These are phyloP conservation scores for Diachrysia chrysitis DNA, from an alignment of 2,888 invertebrate species.

Conservation along the genomic window DNA sequence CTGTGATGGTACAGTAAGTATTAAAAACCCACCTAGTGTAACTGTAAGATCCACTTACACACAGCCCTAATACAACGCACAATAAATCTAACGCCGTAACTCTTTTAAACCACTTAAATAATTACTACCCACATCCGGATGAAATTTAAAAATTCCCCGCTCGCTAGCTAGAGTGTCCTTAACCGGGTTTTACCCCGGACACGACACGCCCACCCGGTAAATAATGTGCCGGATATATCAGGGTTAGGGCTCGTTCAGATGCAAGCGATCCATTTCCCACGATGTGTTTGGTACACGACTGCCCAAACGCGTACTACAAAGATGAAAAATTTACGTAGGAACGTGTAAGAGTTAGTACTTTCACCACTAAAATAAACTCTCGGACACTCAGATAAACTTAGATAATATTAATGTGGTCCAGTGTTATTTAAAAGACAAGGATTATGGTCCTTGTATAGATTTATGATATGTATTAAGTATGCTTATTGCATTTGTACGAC, in stretches of 20 bases:
- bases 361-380: too few relatives aligned
- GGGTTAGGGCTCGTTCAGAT: slow-evolving; percentile 7
- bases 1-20: background rate
- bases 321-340: too few relatives aligned
- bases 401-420: too few relatives aligned
- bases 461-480: too few relatives aligned
- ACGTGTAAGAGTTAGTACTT: too few relatives aligned
- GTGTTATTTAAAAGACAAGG: too few relatives aligned
- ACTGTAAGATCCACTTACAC: background rate
- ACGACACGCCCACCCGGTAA: slow-evolving; percentile 19
- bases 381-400: too few relatives aligned
- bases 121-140: slow-evolving; percentile 35
- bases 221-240: slow-evolving; percentile 27
- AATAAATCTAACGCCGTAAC: slow-evolving; percentile 29
- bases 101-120: slow-evolving; percentile 42
- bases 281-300: background rate
- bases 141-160: slow-evolving; percentile 27
- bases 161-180: slow-evolving; percentile 37
- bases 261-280: background rate
- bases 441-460: too few relatives aligned
- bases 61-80: slow-evolving; percentile 7
- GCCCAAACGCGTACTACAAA: background rate
- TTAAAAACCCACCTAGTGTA: background rate
- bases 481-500: too few relatives aligned
- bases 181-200: slow-evolving; percentile 38